These are phyloP conservation scores for Leptinotarsa haldemani DNA, from an alignment of 2,888 invertebrate species.

Conservation along the genomic window DNA sequence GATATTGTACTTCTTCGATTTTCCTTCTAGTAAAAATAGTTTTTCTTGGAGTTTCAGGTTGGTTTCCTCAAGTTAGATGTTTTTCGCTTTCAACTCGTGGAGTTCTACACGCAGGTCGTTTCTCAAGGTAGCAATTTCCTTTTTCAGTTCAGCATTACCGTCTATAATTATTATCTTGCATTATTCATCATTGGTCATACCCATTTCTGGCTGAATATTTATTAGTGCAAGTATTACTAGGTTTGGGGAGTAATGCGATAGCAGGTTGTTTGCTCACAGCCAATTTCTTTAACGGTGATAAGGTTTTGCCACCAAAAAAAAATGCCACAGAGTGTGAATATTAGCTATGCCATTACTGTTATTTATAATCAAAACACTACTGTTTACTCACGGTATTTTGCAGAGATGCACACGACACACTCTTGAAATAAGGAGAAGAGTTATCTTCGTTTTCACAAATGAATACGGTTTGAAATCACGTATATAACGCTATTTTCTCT, in stretches of 20 bases:
- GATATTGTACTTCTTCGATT: not conserved
- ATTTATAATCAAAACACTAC: too few relatives aligned
- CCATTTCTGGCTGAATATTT: not conserved
- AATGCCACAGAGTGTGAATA: too few relatives aligned
- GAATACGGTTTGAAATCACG: too few relatives aligned
- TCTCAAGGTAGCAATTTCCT: not conserved
- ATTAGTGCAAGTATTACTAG: not conserved
- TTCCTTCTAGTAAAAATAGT: not conserved
- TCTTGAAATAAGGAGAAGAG: too few relatives aligned
- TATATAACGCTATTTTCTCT: not conserved
- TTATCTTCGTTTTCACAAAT: too few relatives aligned
- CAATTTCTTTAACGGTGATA: not conserved
- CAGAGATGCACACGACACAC: too few relatives aligned
- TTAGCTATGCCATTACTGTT: too few relatives aligned
- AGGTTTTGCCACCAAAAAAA: not conserved
- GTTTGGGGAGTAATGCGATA: not conserved
- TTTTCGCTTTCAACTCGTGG: not conserved
- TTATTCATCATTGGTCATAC: not conserved
- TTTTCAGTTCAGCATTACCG: not conserved
- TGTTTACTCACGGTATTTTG: too few relatives aligned
- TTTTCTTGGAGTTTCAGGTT: not conserved
- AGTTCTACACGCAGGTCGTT: not conserved
- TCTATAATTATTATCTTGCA: not conserved
- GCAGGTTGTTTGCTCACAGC: not conserved
- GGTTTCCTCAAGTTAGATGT: not conserved